Evolutionary conservation across 1,140 invertebrate species (phyloP).

Genomic region (Drosophila orena): DNA sequence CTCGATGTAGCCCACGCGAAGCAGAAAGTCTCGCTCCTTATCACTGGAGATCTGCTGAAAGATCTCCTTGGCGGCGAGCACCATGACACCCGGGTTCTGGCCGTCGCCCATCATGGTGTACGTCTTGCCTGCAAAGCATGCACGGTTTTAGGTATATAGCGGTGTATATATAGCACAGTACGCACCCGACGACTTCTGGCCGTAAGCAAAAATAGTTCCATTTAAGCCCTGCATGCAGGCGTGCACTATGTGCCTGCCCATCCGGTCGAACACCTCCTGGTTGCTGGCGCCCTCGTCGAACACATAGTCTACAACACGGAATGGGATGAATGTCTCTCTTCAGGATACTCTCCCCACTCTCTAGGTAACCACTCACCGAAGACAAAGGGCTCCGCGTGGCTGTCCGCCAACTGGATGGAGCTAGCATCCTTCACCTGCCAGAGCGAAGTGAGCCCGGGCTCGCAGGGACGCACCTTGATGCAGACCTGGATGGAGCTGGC

Average conservation of each 20-base stretch:
- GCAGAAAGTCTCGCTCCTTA: slow-evolving; percentile 88
- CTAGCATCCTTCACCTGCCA: slow-evolving; percentile 87
- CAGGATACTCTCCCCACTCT: not conserved
- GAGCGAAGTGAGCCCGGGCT: slow-evolving; percentile 86
- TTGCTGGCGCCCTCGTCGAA: slow-evolving; percentile 88
- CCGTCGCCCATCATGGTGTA: slow-evolving; percentile 89
- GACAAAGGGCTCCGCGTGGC: slow-evolving; percentile 83
- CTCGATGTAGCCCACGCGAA: slow-evolving; percentile 91
- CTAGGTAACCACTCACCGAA: slow-evolving; percentile 84
- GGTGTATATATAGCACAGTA: slow-evolving; percentile 26
- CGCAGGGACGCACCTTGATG: slow-evolving; percentile 90
- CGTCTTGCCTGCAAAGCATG: slow-evolving; percentile 85
- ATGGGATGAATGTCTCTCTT: too few species aligned
- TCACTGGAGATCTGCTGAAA: slow-evolving; percentile 89
- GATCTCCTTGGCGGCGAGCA: slow-evolving; percentile 88
- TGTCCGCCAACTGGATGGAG: slow-evolving; percentile 87
- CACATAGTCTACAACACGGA: slow-evolving; percentile 88
- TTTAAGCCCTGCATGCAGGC: slow-evolving; percentile 92
- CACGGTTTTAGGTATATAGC: not conserved
- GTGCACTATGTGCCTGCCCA: slow-evolving; percentile 90
- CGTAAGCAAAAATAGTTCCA: slow-evolving; percentile 96
- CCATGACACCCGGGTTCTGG: slow-evolving; percentile 90
- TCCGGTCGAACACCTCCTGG: slow-evolving; percentile 88
- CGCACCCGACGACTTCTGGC: slow-evolving; percentile 93
- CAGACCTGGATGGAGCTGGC: slow-evolving; percentile 87